Evolutionary conservation across 2,888 invertebrate genomes (phyloP).

Genomic region (Phorcus lineatus): DNA sequence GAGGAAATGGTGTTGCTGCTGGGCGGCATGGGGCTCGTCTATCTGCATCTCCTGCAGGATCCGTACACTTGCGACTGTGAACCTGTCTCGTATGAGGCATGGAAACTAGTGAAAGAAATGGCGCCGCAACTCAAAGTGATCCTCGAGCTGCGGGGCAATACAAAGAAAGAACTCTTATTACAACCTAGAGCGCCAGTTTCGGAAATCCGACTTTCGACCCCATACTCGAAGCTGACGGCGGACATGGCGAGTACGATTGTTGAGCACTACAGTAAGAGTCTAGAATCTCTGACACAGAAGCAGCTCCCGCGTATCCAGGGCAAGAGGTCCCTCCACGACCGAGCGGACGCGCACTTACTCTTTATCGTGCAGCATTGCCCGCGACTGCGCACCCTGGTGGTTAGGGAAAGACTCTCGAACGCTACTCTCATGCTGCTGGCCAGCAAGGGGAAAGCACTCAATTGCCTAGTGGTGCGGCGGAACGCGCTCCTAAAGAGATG

Average conservation of each 20-base stretch:
- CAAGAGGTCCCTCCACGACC: conserved; percentile 82
- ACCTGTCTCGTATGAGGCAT: conserved; percentile 73
- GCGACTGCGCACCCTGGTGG: conserved; percentile 82
- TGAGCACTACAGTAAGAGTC: conserved; percentile 78
- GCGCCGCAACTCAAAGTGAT: conserved; percentile 83
- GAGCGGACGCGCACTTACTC: conserved; percentile 83
- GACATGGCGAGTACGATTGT: conserved; percentile 79
- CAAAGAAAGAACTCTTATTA: conserved; percentile 78
- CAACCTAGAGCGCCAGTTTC: conserved; percentile 84
- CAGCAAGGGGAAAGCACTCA: conserved; percentile 81
- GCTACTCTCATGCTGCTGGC: conserved; percentile 85
- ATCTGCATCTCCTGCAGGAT: conserved; percentile 86
- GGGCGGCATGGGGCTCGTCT: conserved; percentile 80
- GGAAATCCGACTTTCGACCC: conserved; percentile 82
- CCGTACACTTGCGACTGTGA: conserved; percentile 69
- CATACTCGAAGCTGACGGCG: conserved; percentile 79
- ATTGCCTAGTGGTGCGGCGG: conserved; percentile 81
- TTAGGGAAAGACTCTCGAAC: conserved; percentile 86
- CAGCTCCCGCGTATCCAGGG: conserved; percentile 82
- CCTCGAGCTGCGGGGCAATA: conserved; percentile 80
- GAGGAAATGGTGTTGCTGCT: conserved; percentile 84
- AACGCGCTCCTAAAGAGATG: conserved; percentile 82
- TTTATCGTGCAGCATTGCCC: conserved; percentile 83
- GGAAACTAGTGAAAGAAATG: conserved; percentile 79
- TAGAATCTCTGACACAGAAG: conserved; percentile 82